Evolutionary conservation across 2,888 invertebrate species (phyloP).

Genomic region (Harpalus rubripes): DNA sequence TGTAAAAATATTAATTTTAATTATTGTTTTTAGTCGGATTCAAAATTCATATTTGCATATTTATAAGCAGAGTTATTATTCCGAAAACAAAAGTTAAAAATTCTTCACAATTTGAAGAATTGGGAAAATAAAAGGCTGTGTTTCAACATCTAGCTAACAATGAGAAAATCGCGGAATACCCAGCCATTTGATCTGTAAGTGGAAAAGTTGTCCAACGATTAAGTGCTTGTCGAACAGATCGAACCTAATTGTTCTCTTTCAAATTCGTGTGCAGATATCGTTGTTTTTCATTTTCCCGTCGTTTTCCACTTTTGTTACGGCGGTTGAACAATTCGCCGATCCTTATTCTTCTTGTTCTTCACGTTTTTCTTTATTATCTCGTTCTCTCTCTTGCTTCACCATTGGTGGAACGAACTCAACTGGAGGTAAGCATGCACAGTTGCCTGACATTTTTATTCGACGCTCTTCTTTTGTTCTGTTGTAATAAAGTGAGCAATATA

Average conservation of each 20-base stretch:
- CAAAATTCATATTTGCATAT: too few relatives aligned
- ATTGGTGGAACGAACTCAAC: conserved; percentile 32
- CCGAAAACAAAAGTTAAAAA: too few relatives aligned
- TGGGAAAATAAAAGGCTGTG: too few relatives aligned
- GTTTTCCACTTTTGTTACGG: conserved; percentile 49
- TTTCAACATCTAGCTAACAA: too few relatives aligned
- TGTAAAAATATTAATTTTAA: too few relatives aligned
- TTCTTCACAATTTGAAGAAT: too few relatives aligned
- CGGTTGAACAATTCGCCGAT: conserved; percentile 24
- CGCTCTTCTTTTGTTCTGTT: conserved; percentile 49
- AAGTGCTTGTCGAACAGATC: conserved; percentile 11
- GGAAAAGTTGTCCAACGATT: not conserved
- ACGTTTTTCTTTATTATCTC: conserved; percentile 24
- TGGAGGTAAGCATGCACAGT: conserved; percentile 54
- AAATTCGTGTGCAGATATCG: conserved; percentile 41
- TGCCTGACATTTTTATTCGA: conserved; percentile 47
- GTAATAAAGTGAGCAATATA: conserved; percentile 57
- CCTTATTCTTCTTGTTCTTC: conserved; percentile 10
- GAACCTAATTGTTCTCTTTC: conserved; percentile 51
- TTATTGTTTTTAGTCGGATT: too few relatives aligned
- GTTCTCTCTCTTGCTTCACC: not conserved
- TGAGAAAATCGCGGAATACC: not conserved
- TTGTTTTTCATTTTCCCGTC: conserved; percentile 26
- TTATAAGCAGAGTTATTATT: too few relatives aligned
- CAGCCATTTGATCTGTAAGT: not conserved